Conservation (phyloP, 2,888 invertebrate species). For the Mesorhabditis sp. region DNA sequence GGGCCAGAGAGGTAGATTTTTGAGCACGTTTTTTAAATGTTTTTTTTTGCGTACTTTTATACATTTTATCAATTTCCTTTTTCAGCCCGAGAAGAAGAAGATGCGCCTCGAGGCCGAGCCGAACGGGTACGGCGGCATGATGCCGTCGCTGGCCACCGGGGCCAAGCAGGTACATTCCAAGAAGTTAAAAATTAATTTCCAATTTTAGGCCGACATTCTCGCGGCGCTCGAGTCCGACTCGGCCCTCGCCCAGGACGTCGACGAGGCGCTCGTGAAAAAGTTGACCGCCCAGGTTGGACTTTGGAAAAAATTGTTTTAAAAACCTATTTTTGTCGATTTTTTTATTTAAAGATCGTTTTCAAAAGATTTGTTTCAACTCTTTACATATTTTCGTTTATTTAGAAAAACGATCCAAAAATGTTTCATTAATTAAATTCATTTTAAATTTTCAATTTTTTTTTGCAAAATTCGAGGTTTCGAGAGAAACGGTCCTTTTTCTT, state of each 20-base stretch:
- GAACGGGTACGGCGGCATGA: background rate
- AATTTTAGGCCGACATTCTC: slow-evolving; percentile 34
- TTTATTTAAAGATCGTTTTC: too few species aligned
- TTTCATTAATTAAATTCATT: background rate
- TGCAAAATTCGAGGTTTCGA: background rate
- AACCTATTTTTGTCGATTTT: background rate
- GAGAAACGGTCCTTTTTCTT: background rate
- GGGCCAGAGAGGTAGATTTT: slow-evolving; percentile 14
- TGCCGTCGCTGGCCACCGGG: background rate
- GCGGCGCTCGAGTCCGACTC: slow-evolving; percentile 46
- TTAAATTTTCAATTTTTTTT: slow-evolving; percentile 9
- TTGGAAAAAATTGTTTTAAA: background rate
- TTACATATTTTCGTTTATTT: too few species aligned
- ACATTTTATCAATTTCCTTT: background rate
- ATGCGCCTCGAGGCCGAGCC: slow-evolving; percentile 21
- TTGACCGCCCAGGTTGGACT: slow-evolving; percentile 31
- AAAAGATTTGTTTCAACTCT: too few species aligned
- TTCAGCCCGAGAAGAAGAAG: slow-evolving; percentile 25
- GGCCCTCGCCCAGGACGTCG: slow-evolving; percentile 28
- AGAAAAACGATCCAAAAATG: too few species aligned
- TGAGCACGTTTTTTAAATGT: slow-evolving; percentile 1
- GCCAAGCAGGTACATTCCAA: background rate
- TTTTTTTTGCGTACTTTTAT: slow-evolving; percentile 27
- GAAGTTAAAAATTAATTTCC: slow-evolving; percentile 17
- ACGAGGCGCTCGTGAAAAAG: slow-evolving; percentile 46